Conservation (phyloP, 1,140 invertebrate genomes). For the Drosophila gunungcola region DNA sequence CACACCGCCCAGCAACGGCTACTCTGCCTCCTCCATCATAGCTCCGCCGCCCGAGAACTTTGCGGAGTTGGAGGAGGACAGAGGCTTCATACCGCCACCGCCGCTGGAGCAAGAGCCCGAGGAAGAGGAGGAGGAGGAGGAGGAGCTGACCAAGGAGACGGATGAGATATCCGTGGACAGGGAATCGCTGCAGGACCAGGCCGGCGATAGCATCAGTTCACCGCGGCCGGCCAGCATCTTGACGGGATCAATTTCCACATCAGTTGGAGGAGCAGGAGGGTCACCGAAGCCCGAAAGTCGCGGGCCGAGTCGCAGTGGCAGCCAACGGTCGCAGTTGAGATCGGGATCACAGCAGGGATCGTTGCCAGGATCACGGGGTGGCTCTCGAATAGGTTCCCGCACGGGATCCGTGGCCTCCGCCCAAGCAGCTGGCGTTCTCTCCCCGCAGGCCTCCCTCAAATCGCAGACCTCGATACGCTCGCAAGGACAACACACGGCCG, state of each 20-base stretch:
- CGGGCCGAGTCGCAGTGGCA: conserved; percentile 71
- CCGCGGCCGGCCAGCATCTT: conserved; percentile 67
- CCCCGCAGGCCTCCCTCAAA: conserved; percentile 66
- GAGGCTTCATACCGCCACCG: conserved; percentile 65
- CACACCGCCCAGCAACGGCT: conserved; percentile 80
- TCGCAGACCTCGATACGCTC: conserved; percentile 53
- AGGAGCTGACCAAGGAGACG: conserved; percentile 67
- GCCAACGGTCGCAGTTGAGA: conserved; percentile 54
- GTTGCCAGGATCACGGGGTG: conserved; percentile 28
- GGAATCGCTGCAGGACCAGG: conserved; percentile 62
- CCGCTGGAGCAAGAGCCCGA: conserved; percentile 44
- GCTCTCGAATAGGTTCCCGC: conserved; percentile 54
- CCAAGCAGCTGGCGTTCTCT: conserved; percentile 35
- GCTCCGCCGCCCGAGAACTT: conserved; percentile 77
- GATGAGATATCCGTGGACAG: conserved; percentile 72
- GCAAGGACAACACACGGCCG: conserved; percentile 17
- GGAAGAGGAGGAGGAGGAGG: conserved; percentile 49
- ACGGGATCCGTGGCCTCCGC: conserved; percentile 52
- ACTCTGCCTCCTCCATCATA: conserved; percentile 79
- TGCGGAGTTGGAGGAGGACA: conserved; percentile 67
- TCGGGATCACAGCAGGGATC: conserved; percentile 18
- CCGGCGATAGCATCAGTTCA: conserved; percentile 60
- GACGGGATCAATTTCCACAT: conserved; percentile 54
- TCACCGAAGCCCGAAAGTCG: conserved; percentile 66
- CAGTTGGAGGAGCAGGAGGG: conserved; percentile 6